These are phyloP conservation scores for Cyrtonyx montezumae DNA, from an alignment of 2,113 vertebrate genomes.

Conservation along the genomic window DNA sequence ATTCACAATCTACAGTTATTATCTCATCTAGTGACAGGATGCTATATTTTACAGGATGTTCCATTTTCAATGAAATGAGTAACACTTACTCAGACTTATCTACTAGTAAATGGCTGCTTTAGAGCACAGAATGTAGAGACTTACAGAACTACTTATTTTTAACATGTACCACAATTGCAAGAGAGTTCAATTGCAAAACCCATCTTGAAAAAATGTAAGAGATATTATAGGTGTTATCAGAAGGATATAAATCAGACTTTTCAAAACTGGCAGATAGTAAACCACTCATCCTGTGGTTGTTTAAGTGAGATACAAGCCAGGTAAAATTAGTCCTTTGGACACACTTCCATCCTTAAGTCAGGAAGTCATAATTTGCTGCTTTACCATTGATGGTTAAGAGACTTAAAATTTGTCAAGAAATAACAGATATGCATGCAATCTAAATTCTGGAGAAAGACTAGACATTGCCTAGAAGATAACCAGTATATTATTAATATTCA, in stretches of 20 bases:
- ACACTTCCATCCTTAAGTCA: background rate
- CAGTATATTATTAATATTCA: background rate
- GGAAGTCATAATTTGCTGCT: background rate
- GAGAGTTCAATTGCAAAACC: background rate
- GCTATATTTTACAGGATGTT: background rate
- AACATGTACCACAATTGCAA: background rate
- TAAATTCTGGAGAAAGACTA: background rate
- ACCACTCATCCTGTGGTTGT: background rate
- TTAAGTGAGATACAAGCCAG: background rate
- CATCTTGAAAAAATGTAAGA: background rate
- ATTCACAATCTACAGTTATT: background rate
- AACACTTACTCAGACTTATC: background rate
- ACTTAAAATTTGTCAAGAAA: background rate
- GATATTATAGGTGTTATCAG: background rate
- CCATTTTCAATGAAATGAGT: background rate
- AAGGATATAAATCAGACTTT: background rate
- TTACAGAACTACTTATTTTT: background rate
- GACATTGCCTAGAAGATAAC: background rate
- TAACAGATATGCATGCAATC: fast-evolving
- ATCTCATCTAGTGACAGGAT: too few relatives aligned
- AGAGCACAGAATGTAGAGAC: background rate
- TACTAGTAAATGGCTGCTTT: background rate
- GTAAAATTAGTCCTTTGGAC: background rate
- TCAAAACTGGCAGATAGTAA: background rate
- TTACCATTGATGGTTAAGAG: background rate